Base-by-base conservation (phyloP, 2,113 vertebrate genomes). In the Rhinopomastus cyanomelas region DNA sequence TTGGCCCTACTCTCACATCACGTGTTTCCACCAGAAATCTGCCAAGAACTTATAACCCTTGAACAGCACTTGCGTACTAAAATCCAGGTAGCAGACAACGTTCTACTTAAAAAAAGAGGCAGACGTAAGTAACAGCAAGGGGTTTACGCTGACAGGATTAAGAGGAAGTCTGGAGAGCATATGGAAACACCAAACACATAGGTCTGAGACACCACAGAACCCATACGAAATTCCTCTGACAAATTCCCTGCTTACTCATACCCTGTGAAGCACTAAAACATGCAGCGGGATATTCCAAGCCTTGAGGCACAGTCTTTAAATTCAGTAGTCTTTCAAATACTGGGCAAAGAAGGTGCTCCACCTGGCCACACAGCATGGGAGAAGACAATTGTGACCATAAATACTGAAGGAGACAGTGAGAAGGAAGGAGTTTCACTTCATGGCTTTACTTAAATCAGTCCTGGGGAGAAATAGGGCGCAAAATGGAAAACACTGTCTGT, bases 121-220 rank as follows among this genome's bases (percentile, higher is more conserved):
- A 30, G 42, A 48, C 79, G 57, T 32, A 5, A 2, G 55, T 1
- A 79, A 20, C 48, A 83, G 20, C 37, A 76, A 74, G 32, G 21
- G 7, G 7, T 39, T 89, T 85, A 25, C 26, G 18, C 60, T 62
- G 42, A 89, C 57, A 66, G 17, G 30, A 79, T 67, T 57, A 68
- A 85, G 46, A 72, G 30, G 13, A 69, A 48, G 26, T n/a, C 29
- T 85, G 36, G 32, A 29, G 12, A 87, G 12, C 27, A 68, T 0
- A 3, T 9, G 8, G 39, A 19, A 81, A 55, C 16, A 62, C 34
- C 3, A 1, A 69, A 65, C 16, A 26, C 1, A 0, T 1, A 36
- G 21, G 13, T 60, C 26, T 32, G 10, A 74, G 61, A 64, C 34
- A 81, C 8, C 29, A 64, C 16, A 81, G 53, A 65, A 61, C 8